Conservation (phyloP, 2,113 vertebrate genomes). For the Nothobranchius furzeri region DNA sequence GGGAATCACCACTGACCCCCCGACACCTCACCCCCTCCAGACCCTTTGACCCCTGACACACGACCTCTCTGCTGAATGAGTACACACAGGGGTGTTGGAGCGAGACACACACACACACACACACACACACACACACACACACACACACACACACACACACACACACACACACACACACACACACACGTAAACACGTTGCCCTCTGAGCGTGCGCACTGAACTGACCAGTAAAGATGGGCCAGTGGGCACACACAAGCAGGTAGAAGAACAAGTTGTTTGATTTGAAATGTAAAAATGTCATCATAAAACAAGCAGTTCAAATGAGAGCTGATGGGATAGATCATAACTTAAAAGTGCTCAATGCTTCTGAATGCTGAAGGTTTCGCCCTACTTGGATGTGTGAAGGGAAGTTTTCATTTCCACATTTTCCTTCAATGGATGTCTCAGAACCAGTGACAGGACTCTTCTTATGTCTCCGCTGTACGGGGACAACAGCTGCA, state of each 20-base stretch:
- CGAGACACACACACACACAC: conserved; percentile 62
- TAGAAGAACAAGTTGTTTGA: background rate
- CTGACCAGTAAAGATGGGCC: conserved; percentile 14
- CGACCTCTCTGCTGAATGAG: conserved; percentile 81
- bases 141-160: conserved; percentile 27
- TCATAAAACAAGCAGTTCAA: background rate
- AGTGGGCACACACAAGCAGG: conserved; percentile 37
- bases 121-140: conserved; percentile 56
- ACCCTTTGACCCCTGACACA: conserved; percentile 83
- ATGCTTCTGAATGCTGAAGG: too few relatives aligned
- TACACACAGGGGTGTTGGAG: conserved; percentile 77
- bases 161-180: conserved; percentile 11
- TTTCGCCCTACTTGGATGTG: too few relatives aligned
- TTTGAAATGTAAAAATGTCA: background rate
- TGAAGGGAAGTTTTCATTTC: too few relatives aligned
- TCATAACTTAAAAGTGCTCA: too few relatives aligned
- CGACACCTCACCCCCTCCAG: conserved; percentile 31
- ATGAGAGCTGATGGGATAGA: too few relatives aligned
- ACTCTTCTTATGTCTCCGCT: too few relatives aligned
- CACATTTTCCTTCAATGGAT: too few relatives aligned
- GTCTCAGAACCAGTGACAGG: too few relatives aligned
- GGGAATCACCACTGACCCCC: conserved; percentile 26
- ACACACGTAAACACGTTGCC: conserved; percentile 21
- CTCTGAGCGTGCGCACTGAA: conserved; percentile 33
- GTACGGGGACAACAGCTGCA: too few relatives aligned